These are phyloP conservation scores for Eolophus roseicapilla DNA, from an alignment of 2,113 vertebrate genomes.

Conservation along the genomic window DNA sequence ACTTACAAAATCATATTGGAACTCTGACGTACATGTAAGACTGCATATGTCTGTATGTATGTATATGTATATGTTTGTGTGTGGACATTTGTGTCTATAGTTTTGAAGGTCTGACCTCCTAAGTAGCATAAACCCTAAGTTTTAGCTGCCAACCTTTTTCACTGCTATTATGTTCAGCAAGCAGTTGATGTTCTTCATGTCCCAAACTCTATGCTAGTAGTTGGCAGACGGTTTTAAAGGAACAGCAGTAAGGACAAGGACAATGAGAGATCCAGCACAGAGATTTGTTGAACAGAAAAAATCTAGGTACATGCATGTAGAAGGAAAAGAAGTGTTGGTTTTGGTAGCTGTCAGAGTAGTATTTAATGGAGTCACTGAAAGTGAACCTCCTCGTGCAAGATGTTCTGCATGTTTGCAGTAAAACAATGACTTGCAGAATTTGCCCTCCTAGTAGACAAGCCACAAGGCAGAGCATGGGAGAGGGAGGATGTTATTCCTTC, in stretches of 20 bases:
- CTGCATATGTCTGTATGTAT: fast-evolving
- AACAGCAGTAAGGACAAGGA: background rate
- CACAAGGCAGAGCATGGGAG: background rate
- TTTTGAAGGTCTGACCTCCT: background rate
- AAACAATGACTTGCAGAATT: background rate
- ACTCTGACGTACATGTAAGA: background rate
- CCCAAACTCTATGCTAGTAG: background rate
- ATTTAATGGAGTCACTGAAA: background rate
- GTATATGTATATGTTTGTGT: background rate
- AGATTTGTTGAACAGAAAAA: background rate
- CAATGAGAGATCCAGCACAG: background rate
- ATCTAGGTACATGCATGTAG: background rate
- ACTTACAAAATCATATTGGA: background rate
- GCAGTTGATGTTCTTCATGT: fast-evolving
- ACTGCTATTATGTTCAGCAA: background rate
- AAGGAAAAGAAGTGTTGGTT: background rate
- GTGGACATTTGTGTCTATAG: background rate
- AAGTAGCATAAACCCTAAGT: background rate
- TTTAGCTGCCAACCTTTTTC: background rate
- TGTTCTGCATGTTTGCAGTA: background rate
- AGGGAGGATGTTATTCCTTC: background rate
- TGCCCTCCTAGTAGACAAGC: background rate
- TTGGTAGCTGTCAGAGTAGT: background rate
- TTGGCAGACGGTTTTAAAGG: background rate
- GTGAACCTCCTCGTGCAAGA: background rate